Conservation (phyloP, 2,888 invertebrate genomes). For the Plutella xylostella region DNA sequence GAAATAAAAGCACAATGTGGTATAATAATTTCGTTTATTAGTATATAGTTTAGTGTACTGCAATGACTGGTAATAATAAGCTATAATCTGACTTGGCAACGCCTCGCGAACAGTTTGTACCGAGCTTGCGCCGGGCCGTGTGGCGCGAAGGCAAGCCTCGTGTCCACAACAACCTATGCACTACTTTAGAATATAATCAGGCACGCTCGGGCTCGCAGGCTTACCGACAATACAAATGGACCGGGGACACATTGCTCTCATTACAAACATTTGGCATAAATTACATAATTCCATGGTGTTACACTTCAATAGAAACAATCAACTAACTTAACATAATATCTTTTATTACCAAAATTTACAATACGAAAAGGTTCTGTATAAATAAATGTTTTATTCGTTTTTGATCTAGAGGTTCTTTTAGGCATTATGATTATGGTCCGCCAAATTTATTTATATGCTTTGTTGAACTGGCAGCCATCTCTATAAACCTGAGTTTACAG, state of each 20-base stretch:
- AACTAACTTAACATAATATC: constrained; percentile 20
- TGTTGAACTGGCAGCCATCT: no score
- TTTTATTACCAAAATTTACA: constrained; percentile 34
- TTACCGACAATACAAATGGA: no score
- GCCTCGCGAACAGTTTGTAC: constrained; percentile 9
- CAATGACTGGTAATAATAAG: constrained; percentile 26
- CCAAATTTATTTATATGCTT: constrained; percentile 33
- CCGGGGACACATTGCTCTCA: no score
- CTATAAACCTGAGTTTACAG: no score
- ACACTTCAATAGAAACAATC: constrained; percentile 2
- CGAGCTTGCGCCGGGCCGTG: no score
- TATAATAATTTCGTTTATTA: constrained; percentile 36
- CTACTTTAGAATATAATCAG: constrained; percentile 3
- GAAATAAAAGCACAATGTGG: constrained; percentile 22
- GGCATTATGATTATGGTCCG: constrained; percentile 39
- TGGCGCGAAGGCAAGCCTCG: neutral
- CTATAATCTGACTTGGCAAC: constrained; percentile 21
- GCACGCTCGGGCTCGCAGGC: no score
- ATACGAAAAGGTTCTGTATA: constrained; percentile 41
- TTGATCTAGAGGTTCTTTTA: constrained; percentile 57
- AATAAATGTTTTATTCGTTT: constrained; percentile 17
- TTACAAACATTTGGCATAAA: constrained; percentile 60
- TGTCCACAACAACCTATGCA: constrained; percentile 6
- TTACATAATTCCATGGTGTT: constrained; percentile 31
- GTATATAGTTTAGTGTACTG: constrained; percentile 30